Base-by-base conservation (phyloP, 2,797 vertebrate genomes). In the Myotis findleyi region DNA sequence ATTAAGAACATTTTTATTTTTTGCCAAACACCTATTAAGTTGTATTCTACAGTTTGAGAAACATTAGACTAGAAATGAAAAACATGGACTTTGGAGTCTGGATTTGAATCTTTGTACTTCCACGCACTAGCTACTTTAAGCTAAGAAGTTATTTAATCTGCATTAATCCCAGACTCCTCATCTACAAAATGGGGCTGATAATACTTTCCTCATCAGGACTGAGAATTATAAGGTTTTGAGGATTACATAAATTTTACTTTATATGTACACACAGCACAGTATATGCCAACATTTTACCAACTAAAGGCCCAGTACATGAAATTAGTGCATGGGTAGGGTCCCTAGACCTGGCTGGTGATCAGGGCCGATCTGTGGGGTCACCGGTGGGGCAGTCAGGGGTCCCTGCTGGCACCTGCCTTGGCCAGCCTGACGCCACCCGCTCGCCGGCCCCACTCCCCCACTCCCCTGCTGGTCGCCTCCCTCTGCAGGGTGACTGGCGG, bases 1-100 rank as follows among this genome's bases (percentile, higher is more conserved):
- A 57, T 64, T 59, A 77, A 79, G 68, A 53, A 36, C 20, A 25
- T 77, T 77, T 68, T 53, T n/a, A 47, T 12, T n/a, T 30, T 72
- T 88, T 77, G 7, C 10, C 44, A 16, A 79, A 72, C 7, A 88
- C 1, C n/a, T 57, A 64, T 64, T 3, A 90, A 66, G 16, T 57
- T 87, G 23, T 51, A 27, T 72, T 44, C 14, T 30, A 62, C 21
- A 91, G 21, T 88, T 83, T 92, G 51, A 57, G 13, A 93, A 93
- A 80, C 21, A 80, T 89, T 93, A 84, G 27, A 57, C 30, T 80
- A 91, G 79, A 83, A 69, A 79, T 79, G 16, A 66, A 84, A 85
- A 73, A 66, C 27, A 13, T 25, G 13, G 36, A 33, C n/a, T 64
- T 64, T 88, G 30, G 23, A 53, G 18, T 62, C 23, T 83, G 41